A percentile compares a stretch with the other conserved stretches of the same genome.
Conservation (phyloP, 2,888 invertebrate genomes). For the Polyommatus iphigenia region DNA sequence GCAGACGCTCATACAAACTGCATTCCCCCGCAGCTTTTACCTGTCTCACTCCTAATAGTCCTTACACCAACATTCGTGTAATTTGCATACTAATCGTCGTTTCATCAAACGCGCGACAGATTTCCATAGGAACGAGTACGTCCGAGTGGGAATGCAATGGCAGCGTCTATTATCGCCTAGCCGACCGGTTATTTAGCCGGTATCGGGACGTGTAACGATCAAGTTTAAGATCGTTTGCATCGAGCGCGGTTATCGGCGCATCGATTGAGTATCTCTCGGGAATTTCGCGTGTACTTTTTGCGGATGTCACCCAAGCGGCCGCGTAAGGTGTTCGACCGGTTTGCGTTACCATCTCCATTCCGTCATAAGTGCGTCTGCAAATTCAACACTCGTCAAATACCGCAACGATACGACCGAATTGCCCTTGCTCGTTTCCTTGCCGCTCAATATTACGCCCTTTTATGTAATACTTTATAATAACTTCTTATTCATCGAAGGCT, state of each 20-base stretch:
- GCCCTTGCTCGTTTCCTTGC: neutral
- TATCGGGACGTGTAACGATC: constrained; percentile 64
- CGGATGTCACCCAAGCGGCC: constrained; percentile 74
- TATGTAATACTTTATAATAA: neutral
- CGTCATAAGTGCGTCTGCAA: constrained; percentile 75
- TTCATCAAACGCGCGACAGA: constrained; percentile 26
- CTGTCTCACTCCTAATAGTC: constrained; percentile 43
- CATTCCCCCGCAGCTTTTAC: constrained; percentile 50
- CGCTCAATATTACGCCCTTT: constrained; percentile 10
- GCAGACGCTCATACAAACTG: constrained; percentile 44
- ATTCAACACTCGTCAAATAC: constrained; percentile 75
- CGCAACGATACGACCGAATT: constrained; percentile 51
- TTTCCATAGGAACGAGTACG: neutral
- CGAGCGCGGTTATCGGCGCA: constrained; percentile 51
- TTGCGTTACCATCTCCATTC: constrained; percentile 65
- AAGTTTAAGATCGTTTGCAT: constrained; percentile 56
- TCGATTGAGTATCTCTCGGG: constrained; percentile 65
- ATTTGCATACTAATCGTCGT: constrained; percentile 30
- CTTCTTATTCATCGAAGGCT: neutral
- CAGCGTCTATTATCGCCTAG: constrained; percentile 49
- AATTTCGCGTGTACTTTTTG: constrained; percentile 74
- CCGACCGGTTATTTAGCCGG: constrained; percentile 63
- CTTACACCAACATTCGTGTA: constrained; percentile 38
- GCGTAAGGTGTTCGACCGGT: constrained; percentile 75
- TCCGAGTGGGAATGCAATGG: constrained; percentile 53